Evolutionary conservation across 2,888 invertebrate genomes (phyloP), one percentile per base, ranked within the genome.

Genomic region (Tetropium fuscum): DNA sequence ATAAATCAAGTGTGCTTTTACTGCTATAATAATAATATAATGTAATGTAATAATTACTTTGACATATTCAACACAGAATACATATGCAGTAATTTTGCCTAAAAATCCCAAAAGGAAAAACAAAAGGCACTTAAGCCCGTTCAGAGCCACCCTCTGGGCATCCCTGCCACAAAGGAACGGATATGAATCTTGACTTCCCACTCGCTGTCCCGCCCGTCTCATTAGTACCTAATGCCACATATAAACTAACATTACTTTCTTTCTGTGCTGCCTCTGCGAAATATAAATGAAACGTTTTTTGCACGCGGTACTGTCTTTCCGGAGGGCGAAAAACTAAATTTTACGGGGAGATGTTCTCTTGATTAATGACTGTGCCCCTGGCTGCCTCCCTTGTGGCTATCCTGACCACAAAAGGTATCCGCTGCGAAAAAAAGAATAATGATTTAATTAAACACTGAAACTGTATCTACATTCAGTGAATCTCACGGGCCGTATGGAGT

Each of bases 341-440:
- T 30, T 30, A 30, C 11, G 2, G 30, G 30, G 11, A 30, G 11
- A 30, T 5, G 2, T 30, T 30, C 1, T 3, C 10, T 30, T 30
- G 30, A 30, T 30, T 30, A 30, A 30, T 30, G 30, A 30, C 2
- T 30, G 30, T 3, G n/a, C 10, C 11, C 10, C 3, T 6, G 10
- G 30, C 10, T 11, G 10, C 5, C 30, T 5, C 10, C 2, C 30
- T 11, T 6, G 30, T 30, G n/a, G n/a, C n/a, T n/a, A n/a, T n/a
- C n/a, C 30, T 40, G 40, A 10, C 19, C 19, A 40, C 40, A 40
- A 40, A 20, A 20, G 19, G 20, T 19, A 40, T 8, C 20, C 10
- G 5, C 10, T 30, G 10, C 20, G 40, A 20, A n/a, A 40, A 40
- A 40, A 40, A 40, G 40, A 20, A 20, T 19, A 19, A 19, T 19